phyloP scores from a whole-genome alignment of 2,113 vertebrate genomes.

The Hiodon alosoides region DNA sequence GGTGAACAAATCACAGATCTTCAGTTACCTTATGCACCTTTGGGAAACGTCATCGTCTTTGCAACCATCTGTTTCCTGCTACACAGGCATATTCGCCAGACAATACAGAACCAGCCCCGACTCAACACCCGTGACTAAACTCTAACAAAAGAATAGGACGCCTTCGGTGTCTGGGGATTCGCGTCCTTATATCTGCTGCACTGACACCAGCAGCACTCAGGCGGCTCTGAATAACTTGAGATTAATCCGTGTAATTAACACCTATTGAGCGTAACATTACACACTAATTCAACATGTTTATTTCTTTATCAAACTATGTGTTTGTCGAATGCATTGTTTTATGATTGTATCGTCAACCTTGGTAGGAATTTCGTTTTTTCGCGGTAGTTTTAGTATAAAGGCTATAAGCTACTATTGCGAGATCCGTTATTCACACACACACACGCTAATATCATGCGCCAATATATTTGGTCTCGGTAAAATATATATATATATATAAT shows the following conservation, averaged over 20 bases:
- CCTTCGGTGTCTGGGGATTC: constrained; percentile 24
- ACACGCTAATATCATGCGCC: background rate
- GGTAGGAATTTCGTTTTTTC: background rate
- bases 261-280: constrained; percentile 31
- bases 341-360: background rate
- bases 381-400: too few relatives aligned
- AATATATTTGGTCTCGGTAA: background rate
- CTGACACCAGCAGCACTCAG: constrained; percentile 21
- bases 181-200: constrained; percentile 20
- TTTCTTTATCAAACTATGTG: constrained; percentile 20
- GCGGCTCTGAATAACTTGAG: constrained; percentile 24
- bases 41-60: constrained; percentile 54
- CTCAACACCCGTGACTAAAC: constrained; percentile 48
- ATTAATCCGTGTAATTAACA: constrained; percentile 34
- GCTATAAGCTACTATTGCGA: background rate
- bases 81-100: constrained; percentile 67
- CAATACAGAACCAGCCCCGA: constrained; percentile 72
- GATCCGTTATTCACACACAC: background rate
- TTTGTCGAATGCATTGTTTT: background rate
- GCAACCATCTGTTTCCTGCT: constrained; percentile 71
- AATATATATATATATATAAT: background rate
- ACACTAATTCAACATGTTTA: constrained; percentile 24
- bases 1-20: constrained; percentile 36
- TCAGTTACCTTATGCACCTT: constrained; percentile 63
- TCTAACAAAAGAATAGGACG: constrained; percentile 32